phyloP scores from a whole-genome alignment of 2,113 vertebrate genomes.

The Ptychochromis oligacanthus region DNA sequence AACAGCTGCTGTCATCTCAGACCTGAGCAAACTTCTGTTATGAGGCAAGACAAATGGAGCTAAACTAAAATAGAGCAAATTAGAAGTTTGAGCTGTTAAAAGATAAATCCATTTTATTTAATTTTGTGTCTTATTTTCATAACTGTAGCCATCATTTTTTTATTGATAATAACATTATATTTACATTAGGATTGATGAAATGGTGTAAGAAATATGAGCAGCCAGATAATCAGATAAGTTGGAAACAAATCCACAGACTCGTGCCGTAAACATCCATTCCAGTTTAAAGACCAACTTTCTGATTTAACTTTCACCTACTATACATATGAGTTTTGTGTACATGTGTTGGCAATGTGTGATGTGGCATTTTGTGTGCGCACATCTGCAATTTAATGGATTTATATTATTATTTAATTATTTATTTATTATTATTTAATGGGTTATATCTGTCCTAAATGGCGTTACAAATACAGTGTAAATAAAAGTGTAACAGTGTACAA shows the following conservation, averaged over 20 bases:
- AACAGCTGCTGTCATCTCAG: neutral
- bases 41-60: neutral
- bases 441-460: neutral
- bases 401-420: no score
- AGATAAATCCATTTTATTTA: neutral
- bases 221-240: neutral
- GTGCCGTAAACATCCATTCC: neutral
- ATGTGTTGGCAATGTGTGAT: neutral
- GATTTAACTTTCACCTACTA: neutral
- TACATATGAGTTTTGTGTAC: neutral
- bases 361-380: neutral
- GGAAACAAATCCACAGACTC: no score
- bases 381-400: neutral
- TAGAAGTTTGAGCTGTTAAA: neutral
- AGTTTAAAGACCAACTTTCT: neutral
- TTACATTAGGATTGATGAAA: neutral
- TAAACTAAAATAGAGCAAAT: neutral
- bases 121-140: neutral
- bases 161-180: neutral
- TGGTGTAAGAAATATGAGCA: neutral
- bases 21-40: neutral
- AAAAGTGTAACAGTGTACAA: neutral
- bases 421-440: no score
- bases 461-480: neutral
- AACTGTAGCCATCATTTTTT: neutral